phyloP scores from a whole-genome alignment of 53 echinoderm and acorn worm species.

The Luidia sarsii region DNA sequence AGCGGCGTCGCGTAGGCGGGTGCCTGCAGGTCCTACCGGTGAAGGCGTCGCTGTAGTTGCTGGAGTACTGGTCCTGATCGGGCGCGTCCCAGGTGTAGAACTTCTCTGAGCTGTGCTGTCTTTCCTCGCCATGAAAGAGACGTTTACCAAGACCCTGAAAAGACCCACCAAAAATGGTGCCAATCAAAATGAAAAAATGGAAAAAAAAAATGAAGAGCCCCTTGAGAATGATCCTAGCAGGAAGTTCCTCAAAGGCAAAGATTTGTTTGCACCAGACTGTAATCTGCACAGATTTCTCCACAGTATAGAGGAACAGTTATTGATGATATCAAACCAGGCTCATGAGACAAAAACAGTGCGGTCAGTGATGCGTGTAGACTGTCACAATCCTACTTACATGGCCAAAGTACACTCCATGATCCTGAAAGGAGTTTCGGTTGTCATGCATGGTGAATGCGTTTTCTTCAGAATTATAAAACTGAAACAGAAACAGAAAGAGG shows the following conservation, averaged over 20 bases:
- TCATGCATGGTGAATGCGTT: conserved; percentile 96
- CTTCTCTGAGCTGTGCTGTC: conserved; percentile 83
- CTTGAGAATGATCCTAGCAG: too few species aligned
- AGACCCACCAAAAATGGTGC: too few species aligned
- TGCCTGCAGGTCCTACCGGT: conserved; percentile 68
- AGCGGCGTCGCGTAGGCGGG: conserved; percentile 81
- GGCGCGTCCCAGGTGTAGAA: conserved; percentile 77
- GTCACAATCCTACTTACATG: conserved; percentile 72
- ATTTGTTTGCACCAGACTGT: too few species aligned
- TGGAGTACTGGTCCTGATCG: conserved; percentile 57
- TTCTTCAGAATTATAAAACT: conserved; percentile 66
- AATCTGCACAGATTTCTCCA: too few species aligned
- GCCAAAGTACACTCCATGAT: conserved; percentile 97
- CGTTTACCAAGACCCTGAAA: conserved; percentile 84
- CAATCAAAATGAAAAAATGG: too few species aligned
- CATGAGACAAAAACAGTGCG: too few species aligned
- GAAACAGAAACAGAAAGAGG: conserved; percentile 39
- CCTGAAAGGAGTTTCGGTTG: conserved; percentile 96
- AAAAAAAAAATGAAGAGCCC: too few species aligned
- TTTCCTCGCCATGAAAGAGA: conserved; percentile 60
- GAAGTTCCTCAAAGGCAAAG: too few species aligned
- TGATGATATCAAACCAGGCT: too few species aligned
- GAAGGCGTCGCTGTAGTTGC: conserved; percentile 72
- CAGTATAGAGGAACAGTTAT: too few species aligned
- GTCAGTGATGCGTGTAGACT: too few species aligned